phyloP scores from a whole-genome alignment of 2,113 vertebrate genomes.

The Lophius piscatorius region DNA sequence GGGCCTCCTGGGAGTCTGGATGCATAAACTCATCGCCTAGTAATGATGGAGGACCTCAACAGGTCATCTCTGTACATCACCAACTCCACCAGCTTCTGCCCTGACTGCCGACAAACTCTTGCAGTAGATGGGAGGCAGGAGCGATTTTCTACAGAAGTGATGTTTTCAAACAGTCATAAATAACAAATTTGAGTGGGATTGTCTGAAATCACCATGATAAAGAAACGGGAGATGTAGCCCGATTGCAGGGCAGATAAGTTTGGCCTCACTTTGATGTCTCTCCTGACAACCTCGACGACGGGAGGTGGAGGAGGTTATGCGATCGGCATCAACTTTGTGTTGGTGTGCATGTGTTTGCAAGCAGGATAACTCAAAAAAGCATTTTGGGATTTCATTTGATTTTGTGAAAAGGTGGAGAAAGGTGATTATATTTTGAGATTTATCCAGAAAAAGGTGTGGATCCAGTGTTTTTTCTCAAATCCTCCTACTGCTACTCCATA shows the following conservation, averaged over 20 bases:
- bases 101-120: conserved; percentile 23
- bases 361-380: no score
- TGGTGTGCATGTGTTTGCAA: no score
- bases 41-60: conserved; percentile 74
- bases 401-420: no score
- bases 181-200: conserved; percentile 34
- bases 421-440: no score
- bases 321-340: no score
- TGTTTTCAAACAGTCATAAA: conserved; percentile 41
- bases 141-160: conserved; percentile 57
- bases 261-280: conserved; percentile 16
- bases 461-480: no score
- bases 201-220: conserved; percentile 39
- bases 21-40: conserved; percentile 89
- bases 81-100: conserved; percentile 45
- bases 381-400: no score
- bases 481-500: no score
- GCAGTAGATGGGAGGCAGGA: conserved; percentile 16
- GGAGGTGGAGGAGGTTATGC: no score
- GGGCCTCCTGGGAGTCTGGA: conserved; percentile 82
- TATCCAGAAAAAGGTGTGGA: no score
- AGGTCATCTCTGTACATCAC: conserved; percentile 45
- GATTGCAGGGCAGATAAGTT: conserved; percentile 26
- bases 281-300: no score
- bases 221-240: background rate